Percentiles rank a stretch among this genome's conserved stretches.
Conservation (phyloP, 2,113 vertebrate species). For the Oxyruncus cristatus region DNA sequence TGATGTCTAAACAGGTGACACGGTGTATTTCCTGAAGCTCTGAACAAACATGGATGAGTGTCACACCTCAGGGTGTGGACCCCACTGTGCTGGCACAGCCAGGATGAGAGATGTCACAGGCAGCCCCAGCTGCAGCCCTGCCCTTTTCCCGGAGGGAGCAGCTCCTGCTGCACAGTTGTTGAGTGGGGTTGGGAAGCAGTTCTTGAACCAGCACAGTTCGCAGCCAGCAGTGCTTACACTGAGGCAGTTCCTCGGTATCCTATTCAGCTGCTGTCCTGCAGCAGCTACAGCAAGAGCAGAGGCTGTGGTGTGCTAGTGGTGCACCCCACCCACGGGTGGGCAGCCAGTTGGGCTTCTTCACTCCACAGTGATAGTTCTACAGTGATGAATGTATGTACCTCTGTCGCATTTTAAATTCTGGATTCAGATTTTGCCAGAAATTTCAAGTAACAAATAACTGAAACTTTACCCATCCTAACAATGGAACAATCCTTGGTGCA, state of each 20-base stretch:
- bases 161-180: rapidly evolving
- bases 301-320: not conserved
- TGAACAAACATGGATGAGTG: not conserved
- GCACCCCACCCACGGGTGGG: rapidly evolving
- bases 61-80: not conserved
- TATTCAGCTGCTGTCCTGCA: not conserved
- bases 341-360: not conserved
- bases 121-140: not conserved
- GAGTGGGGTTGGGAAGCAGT: not conserved
- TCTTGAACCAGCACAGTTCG: not conserved
- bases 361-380: not conserved
- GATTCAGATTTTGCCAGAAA: not conserved
- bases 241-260: not conserved
- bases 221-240: rapidly evolving
- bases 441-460: not conserved
- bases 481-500: not conserved
- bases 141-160: not conserved
- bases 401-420: not conserved
- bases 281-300: not conserved
- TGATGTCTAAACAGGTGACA: not conserved
- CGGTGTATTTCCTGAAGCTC: not conserved
- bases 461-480: not conserved
- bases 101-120: not conserved
- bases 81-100: rapidly evolving
- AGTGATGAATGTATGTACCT: no score